Evolutionary conservation across 2,113 vertebrate species (phyloP).

Genomic region (Paratilapia polleni): DNA sequence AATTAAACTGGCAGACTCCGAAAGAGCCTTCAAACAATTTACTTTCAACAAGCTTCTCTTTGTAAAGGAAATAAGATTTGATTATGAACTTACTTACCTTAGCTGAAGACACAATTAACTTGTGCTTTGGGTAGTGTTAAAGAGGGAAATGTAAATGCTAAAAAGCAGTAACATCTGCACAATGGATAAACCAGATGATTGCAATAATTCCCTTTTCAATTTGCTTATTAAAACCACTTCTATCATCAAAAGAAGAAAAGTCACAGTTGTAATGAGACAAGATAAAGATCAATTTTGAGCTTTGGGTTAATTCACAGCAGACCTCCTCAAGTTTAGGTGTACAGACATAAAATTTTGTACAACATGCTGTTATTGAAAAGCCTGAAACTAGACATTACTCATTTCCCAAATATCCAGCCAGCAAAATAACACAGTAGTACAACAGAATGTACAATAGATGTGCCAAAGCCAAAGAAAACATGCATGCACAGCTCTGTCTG

Average conservation of each 20-base stretch:
- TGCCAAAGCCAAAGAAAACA: constrained; percentile 46
- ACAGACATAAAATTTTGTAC: neutral
- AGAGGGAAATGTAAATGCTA: neutral
- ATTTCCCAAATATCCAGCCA: constrained; percentile 27
- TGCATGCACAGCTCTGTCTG: constrained; percentile 18
- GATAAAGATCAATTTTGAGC: neutral
- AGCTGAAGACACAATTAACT: constrained; percentile 1
- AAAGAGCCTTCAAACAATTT: constrained; percentile 52
- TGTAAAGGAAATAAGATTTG: constrained; percentile 27
- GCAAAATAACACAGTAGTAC: constrained; percentile 15
- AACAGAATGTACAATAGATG: constrained; percentile 18
- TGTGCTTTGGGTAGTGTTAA: neutral
- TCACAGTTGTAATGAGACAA: neutral
- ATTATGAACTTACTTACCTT: constrained; percentile 26
- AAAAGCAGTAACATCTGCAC: neutral
- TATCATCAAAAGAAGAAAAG: neutral
- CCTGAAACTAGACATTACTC: constrained; percentile 8
- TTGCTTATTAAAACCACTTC: neutral
- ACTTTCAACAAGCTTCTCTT: constrained; percentile 33
- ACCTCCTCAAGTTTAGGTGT: neutral
- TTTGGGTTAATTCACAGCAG: neutral
- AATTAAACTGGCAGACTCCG: constrained; percentile 60
- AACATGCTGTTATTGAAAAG: neutral
- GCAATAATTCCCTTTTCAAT: neutral
- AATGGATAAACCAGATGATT: neutral